A percentile compares a stretch with the other conserved stretches of the same genome.
Conservation (phyloP, 2,797 vertebrate genomes). For the Enteromius mattozi region DNA sequence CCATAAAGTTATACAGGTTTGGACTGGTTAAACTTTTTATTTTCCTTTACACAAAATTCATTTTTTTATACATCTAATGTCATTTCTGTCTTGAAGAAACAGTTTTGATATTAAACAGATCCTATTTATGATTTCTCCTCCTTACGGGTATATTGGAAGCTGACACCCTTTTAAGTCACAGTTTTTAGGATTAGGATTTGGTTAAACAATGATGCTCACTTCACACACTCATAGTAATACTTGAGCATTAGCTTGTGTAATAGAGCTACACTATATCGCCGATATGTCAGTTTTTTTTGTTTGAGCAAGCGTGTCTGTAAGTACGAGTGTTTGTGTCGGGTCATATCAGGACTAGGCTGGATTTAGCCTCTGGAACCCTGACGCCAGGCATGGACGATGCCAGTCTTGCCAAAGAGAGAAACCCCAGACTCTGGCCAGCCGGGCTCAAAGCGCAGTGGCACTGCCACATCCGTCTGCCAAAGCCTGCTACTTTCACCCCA, state of each 20-base stretch:
- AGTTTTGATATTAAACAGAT: constrained; percentile 21
- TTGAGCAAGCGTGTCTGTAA: constrained; percentile 44
- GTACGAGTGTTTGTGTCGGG: constrained; percentile 53
- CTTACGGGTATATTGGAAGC: neutral
- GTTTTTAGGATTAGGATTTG: constrained; percentile 25
- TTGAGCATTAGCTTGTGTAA: constrained; percentile 57
- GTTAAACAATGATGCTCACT: neutral
- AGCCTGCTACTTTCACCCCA: constrained; percentile 24
- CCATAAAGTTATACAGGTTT: neutral
- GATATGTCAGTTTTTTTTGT: constrained; percentile 56
- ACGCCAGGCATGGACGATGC: constrained; percentile 65
- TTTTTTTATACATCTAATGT: neutral
- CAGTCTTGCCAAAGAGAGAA: constrained; percentile 51
- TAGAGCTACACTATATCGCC: constrained; percentile 57
- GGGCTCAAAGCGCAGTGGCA: constrained; percentile 33
- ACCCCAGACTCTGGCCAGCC: constrained; percentile 54
- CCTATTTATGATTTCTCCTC: constrained; percentile 8
- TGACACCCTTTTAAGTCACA: neutral
- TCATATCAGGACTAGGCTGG: constrained; percentile 55
- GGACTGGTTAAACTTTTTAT: neutral
- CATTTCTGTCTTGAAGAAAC: constrained; percentile 16
- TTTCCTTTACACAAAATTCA: neutral
- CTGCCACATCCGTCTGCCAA: constrained; percentile 47
- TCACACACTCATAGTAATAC: constrained; percentile 32
- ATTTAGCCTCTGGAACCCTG: constrained; percentile 72